Evolutionary conservation across 2,797 vertebrate species (phyloP), one percentile per base, ranked within the genome.

Genomic region (Gambelia wislizenii): DNA sequence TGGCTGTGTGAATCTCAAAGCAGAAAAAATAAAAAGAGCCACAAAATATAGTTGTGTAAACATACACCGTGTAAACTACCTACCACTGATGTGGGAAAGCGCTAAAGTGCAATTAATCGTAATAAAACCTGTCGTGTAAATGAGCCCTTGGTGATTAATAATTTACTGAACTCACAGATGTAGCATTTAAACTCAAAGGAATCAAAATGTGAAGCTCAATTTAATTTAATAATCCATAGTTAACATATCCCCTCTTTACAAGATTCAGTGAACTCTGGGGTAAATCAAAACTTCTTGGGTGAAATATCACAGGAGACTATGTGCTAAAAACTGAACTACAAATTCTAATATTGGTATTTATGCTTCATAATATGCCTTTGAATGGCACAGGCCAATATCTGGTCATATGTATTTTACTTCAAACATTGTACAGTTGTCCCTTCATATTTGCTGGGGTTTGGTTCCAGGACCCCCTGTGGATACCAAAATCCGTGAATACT

Each of bases 81-180:
- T n/a, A n/a, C n/a, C n/a, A n/a, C n/a, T n/a, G n/a, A n/a, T n/a
- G n/a, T n/a, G n/a, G n/a, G n/a, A n/a, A n/a, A n/a, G n/a, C n/a
- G n/a, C n/a, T n/a, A n/a, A n/a, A n/a, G n/a, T n/a, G n/a, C n/a
- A n/a, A n/a, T n/a, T n/a, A n/a, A n/a, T n/a, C n/a, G n/a, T n/a
- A n/a, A n/a, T n/a, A n/a, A n/a, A n/a, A n/a, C n/a, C n/a, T n/a
- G n/a, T n/a, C n/a, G n/a, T n/a, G n/a, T n/a, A n/a, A n/a, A n/a
- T n/a, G n/a, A n/a, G n/a, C n/a, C n/a, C n/a, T n/a, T n/a, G 92
- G 27, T 84, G 74, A 89, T 44, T 84, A 92, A 91, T 83, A 39
- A 59, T 59, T 93, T 92, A 77, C 76, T 85, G 69, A 0, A 0
- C 47, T 88, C 88, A 83, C 2, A 9, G 3, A 70, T 20, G n/a